Evolutionary conservation across 2,113 vertebrate genomes (phyloP), one percentile per base, ranked within the genome.

Genomic region (Boleophthalmus pectinirostris): DNA sequence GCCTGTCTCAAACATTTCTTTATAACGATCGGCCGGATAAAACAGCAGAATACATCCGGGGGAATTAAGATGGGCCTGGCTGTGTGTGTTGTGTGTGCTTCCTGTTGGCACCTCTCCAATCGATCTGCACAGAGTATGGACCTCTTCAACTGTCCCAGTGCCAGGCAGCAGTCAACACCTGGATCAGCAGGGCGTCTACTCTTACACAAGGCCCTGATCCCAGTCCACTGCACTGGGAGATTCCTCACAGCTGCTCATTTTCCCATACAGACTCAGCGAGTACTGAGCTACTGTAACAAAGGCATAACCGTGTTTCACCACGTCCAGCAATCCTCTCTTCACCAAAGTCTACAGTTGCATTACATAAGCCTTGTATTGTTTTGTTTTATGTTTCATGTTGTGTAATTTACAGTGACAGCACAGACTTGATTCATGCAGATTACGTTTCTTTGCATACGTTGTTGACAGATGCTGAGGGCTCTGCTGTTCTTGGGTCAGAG

Each of bases 131-230:
- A 79, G 76, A 77, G 46, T 79, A 7, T 66, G 66, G 57, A 70
- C 78, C 45, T 58, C 51, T 66, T 85, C 56, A 73, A 79, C 78
- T 90, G 88, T 89, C 73, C 79, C 51, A 23, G 70, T 81, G 83
- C 88, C 84, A 89, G 72, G 75, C 78, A 79, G 75, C 72, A 83
- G 81, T 90, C 88, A 88, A 74, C 89, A 92, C 90, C 90, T 91
- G 88, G 83, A 91, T 86, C 87, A 87, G 85, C 85, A 90, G 88
- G 84, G 89, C 79, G 72, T 78, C 83, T 85, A 89, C 86, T 74
- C 77, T 88, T 89, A 87, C 83, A 87, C 81, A 85, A 79, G 80
- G 81, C 69, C 83, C 80, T 90, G 86, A 89, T 82, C 84, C 86
- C 60, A 66, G 84, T 63, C 80, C 81, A 66, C 67, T 58, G 75